These are phyloP conservation scores for Ophioninae sp. DNA, from an alignment of 2,888 invertebrate species.

Conservation along the genomic window DNA sequence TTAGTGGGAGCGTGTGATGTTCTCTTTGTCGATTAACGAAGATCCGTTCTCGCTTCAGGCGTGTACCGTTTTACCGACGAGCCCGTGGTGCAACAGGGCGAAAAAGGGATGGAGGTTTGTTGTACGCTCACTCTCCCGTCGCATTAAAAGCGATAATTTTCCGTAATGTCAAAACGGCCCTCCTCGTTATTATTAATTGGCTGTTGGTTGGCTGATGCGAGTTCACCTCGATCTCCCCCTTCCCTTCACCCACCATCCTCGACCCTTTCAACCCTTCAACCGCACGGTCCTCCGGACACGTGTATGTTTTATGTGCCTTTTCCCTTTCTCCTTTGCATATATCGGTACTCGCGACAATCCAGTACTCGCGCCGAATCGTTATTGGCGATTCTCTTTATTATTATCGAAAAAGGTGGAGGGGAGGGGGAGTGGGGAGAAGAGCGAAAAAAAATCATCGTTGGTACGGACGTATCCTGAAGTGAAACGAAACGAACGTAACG, in stretches of 20 bases:
- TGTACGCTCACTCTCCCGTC: slow-evolving; percentile 45
- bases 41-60: slow-evolving; percentile 27
- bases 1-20: slow-evolving; percentile 35
- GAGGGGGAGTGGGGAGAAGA: background rate
- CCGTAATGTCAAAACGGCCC: slow-evolving; percentile 74
- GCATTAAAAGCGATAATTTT: slow-evolving; percentile 77
- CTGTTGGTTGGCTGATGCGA: slow-evolving; percentile 60
- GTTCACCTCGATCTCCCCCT: slow-evolving; percentile 1
- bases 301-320: slow-evolving; percentile 15
- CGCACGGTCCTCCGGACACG: slow-evolving; percentile 11
- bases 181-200: slow-evolving; percentile 77
- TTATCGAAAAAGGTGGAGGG: slow-evolving; percentile 11
- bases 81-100: slow-evolving; percentile 16
- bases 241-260: background rate
- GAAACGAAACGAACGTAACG: slow-evolving; percentile 26
- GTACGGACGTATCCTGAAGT: slow-evolving; percentile 2
- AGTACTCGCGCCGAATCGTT: slow-evolving; percentile 32
- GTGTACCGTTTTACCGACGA: background rate
- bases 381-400: slow-evolving; percentile 31
- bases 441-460: slow-evolving; percentile 24
- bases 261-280: slow-evolving; percentile 18
- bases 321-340: background rate
- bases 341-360: background rate
- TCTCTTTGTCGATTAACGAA: slow-evolving; percentile 49
- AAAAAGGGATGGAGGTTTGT: slow-evolving; percentile 30